Evolutionary conservation across 2,113 vertebrate species (phyloP).

Genomic region (Blennius ocellaris): DNA sequence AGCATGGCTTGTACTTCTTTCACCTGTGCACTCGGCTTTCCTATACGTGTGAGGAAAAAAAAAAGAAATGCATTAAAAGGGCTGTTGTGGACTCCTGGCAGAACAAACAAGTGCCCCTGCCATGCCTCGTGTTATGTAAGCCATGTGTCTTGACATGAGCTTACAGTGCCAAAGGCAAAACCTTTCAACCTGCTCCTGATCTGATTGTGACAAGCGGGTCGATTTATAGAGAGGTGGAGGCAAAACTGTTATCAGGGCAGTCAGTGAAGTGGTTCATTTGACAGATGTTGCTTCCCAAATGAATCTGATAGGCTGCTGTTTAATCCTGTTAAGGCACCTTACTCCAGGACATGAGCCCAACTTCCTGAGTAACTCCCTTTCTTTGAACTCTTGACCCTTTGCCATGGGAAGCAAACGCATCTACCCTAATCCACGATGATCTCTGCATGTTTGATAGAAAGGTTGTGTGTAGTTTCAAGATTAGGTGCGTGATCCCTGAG

Average conservation of each 20-base stretch:
- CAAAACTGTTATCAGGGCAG: constrained; percentile 54
- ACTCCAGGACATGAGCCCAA: constrained; percentile 65
- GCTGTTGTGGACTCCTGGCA: constrained; percentile 7
- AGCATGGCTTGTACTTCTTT: constrained; percentile 58
- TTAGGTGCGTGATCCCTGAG: too few relatives aligned
- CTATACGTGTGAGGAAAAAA: constrained; percentile 28
- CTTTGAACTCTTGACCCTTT: constrained; percentile 64
- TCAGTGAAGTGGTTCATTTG: constrained; percentile 71
- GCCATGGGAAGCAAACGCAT: constrained; percentile 8
- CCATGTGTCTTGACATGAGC: constrained; percentile 40
- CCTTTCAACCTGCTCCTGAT: constrained; percentile 67
- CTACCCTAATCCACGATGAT: background rate
- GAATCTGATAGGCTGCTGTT: constrained; percentile 72
- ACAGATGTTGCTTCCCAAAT: constrained; percentile 78
- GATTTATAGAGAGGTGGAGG: constrained; percentile 69
- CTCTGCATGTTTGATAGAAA: background rate
- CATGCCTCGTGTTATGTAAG: constrained; percentile 18
- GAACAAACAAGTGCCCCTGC: constrained; percentile 47
- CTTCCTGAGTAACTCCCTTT: constrained; percentile 58
- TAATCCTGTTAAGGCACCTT: constrained; percentile 79
- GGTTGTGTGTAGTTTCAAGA: too few relatives aligned
- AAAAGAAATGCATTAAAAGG: constrained; percentile 7
- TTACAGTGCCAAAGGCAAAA: constrained; percentile 67
- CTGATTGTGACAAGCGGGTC: constrained; percentile 57
- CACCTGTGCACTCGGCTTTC: constrained; percentile 15